Evolutionary conservation across 2,797 vertebrate species (phyloP), one percentile per base, ranked within the genome.

Genomic region (Coilia nasus): DNA sequence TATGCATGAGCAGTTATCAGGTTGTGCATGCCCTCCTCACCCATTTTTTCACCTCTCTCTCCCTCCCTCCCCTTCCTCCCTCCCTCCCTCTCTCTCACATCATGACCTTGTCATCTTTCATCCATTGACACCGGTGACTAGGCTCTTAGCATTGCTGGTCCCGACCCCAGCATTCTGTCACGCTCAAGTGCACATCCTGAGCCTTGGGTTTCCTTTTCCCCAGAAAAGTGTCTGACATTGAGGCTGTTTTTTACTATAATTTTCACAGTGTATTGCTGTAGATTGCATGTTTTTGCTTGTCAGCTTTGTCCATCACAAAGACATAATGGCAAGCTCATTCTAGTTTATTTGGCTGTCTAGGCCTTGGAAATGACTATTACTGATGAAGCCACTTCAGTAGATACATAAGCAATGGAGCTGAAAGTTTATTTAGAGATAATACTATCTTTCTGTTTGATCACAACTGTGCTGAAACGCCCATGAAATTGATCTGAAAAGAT

Each of bases 61-160:
- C 31, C 57, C n/a, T 84, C 10, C 47, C 35, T n/a, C 28, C 17
- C 17, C 87, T 85, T 83, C 19, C 15, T 56, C 35, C 84, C 85
- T 88, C 86, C 85, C 87, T 87, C 92, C 14, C 87, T 85, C 85
- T 87, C 86, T 86, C 87, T 87, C 92, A 85, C 82, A 17, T 67
- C 67, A 85, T 84, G 89, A 75, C 81, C 35, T 46, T 60, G 86
- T 85, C 35, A 23, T 44, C 67, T 83, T 15, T 71, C 59, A 59
- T 78, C 57, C 50, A 17, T n/a, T 80, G 28, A 44, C 67, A 80
- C 50, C 28, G 28, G 71, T 21, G 62, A 83, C 46, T 54, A 25
- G 15, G 62, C 62, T 83, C 23, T 54, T 56, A 56, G 83, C 71
- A 3, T 84, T 59, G 54, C 83, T 35, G 71, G 71, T 80, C 41